phyloP scores from a whole-genome alignment of 2,797 vertebrate species.

The Synanceia verrucosa region DNA sequence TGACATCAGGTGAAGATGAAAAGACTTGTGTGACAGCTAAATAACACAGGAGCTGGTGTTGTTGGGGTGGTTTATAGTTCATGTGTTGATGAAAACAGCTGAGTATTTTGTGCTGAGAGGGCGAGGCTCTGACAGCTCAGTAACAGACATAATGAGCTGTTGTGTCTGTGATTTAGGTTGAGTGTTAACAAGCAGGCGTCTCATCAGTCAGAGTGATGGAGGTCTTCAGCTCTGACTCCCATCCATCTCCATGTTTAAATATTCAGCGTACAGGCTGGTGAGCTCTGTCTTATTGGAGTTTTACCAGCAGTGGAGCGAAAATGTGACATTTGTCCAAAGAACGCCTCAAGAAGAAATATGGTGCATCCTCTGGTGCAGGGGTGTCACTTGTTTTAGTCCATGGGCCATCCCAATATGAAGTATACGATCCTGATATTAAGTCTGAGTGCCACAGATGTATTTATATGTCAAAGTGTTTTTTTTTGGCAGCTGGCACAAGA shows the following conservation, averaged over 20 bases:
- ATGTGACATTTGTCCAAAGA: neutral
- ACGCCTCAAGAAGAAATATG: neutral
- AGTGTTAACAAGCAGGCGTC: neutral
- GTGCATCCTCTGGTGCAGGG: neutral
- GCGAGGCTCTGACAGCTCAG: neutral
- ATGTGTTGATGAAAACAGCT: neutral
- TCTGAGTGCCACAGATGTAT: no score
- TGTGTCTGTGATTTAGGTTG: neutral
- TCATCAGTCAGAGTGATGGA: constrained; percentile 11
- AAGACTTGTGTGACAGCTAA: neutral
- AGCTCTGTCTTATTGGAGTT: neutral
- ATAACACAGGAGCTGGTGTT: neutral
- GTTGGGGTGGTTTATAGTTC: neutral
- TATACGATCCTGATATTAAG: no score
- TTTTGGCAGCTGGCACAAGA: no score
- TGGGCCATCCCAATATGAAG: no score
- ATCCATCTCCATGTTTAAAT: constrained; percentile 16
- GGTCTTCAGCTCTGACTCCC: neutral
- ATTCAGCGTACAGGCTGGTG: neutral
- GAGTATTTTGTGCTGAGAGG: neutral
- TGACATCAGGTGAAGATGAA: neutral
- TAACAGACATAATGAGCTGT: neutral
- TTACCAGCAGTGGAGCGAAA: neutral
- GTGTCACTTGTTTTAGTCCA: no score
- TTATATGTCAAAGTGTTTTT: no score